Evolutionary conservation across 2,797 vertebrate genomes (phyloP), one percentile per base, ranked within the genome.

Genomic region (Taeniopygia guttata): DNA sequence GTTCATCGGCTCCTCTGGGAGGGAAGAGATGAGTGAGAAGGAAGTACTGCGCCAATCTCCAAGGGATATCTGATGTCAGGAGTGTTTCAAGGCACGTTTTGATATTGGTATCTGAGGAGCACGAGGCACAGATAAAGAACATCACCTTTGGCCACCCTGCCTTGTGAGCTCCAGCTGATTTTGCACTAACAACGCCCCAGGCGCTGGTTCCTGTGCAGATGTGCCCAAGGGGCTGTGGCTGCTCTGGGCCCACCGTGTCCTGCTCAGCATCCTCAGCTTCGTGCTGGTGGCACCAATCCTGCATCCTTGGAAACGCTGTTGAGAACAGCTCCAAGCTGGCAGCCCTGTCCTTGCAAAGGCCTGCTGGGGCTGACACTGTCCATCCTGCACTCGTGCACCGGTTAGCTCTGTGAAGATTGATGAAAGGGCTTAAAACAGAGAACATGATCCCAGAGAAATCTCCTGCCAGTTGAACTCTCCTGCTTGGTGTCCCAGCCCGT

Each of bases 141-240:
- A 17, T 56, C 64, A 97, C 93, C 96, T 97, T 97, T 97, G 96
- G 58, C 79, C 92, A 10, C 12, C 2, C 55, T 68, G 38, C 70
- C 77, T 78, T 76, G 72, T 48, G 74, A 30, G 43, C 34, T 52
- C 32, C 46, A 5, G 36, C 60, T 89, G 92, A 73, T 75, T 34
- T 66, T 7, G 68, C 59, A 36, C 36, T 66, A 6, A 21, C 67
- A 25, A 45, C 6, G 4, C 63, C 48, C 30, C 36, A 4, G 70
- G 73, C 0, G 0, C 62, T 49, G 13, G 0, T 15, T 82, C 42
- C 1, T 1, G 2, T 18, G 29, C 1, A 5, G 76, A 18, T 27
- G 66, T 27, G 51, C 43, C 88, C 3, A 0, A 25, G 22, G 51
- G 76, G 42, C 30, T 0, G 7, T 23, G 69, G 32, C 34, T 30